A percentile compares a stretch with the other conserved stretches of the same genome.
These are phyloP conservation scores for Asbolus verrucosus DNA, from an alignment of 1,140 invertebrate species.

Conservation along the genomic window DNA sequence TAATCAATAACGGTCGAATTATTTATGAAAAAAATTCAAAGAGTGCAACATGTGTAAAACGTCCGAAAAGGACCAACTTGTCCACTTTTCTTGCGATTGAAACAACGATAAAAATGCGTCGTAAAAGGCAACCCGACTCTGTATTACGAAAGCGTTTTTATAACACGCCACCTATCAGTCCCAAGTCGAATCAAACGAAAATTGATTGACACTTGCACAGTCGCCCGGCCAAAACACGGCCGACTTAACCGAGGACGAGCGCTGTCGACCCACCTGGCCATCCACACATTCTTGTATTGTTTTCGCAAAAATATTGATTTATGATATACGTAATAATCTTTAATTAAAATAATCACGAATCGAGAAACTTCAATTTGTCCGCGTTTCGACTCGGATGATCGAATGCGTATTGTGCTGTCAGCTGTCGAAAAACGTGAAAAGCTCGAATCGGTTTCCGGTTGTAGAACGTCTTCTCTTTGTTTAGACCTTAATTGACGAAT, in stretches of 20 bases:
- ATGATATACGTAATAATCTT: background rate
- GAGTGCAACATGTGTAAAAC: slow-evolving; percentile 7
- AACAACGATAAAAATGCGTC: slow-evolving; percentile 2
- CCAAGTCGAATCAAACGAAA: background rate
- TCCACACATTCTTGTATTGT: background rate
- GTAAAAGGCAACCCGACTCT: background rate
- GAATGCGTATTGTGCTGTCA: slow-evolving; percentile 12
- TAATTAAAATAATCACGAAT: background rate
- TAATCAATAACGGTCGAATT: background rate
- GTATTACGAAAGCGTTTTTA: slow-evolving; percentile 9
- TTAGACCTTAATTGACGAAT: slow-evolving; percentile 19
- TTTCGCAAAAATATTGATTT: background rate
- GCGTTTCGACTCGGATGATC: slow-evolving; percentile 1
- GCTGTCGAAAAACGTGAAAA: background rate
- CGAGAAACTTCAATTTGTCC: background rate
- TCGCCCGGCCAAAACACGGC: background rate
- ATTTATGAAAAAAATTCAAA: slow-evolving; percentile 10
- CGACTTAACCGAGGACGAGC: too few species aligned
- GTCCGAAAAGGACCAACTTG: slow-evolving; percentile 13
- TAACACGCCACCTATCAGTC: slow-evolving; percentile 15
- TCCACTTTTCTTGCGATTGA: slow-evolving; percentile 28
- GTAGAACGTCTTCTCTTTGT: slow-evolving; percentile 28
- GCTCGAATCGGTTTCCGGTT: slow-evolving; percentile 18
- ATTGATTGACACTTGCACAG: background rate
- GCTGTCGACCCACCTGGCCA: slow-evolving; percentile 14